Evolutionary conservation across 1,140 invertebrate species (phyloP), one percentile per base, ranked within the genome.

Genomic region (Araneus ventricosus): DNA sequence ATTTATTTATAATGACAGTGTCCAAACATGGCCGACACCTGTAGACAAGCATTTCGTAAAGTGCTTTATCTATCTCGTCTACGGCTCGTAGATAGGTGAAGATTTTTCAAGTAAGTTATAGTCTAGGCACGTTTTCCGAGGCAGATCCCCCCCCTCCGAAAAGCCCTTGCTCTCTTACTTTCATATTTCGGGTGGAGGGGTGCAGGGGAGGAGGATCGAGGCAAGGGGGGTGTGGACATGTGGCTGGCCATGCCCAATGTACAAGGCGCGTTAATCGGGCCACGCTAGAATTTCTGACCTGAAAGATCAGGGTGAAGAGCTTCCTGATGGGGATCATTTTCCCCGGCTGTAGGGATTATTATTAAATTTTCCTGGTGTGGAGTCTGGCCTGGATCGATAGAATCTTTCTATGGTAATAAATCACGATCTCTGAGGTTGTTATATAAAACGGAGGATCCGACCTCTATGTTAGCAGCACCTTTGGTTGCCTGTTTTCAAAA

Each of bases 201-300:
- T 14, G 2, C 4, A 75, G 17, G 30, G 20, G 70, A 20, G n/a
- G 61, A 20, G 70, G 27, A 37, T 34, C 27, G 45, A 90, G 52
- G 52, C 37, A 75, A 80, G 61, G 88, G 87, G 87, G 88, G 89
- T 82, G 89, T 52, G 79, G 89, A 84, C 79, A 67, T 17, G 89
- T 91, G 89, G 75, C 20, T 45, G 59, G 45, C 89, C 89, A 59
- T 91, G 89, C 89, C 89, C 89, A 91, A 39, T 59, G 84, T 84
- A 91, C 89, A 91, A 91, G 52, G 79, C 79, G 67, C 89, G 89
- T 91, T 91, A 91, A 79, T n/a, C 30, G n/a, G 41, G 52, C 57
- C 85, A 59, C 34, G 27, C 41, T 87, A 27, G 82, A 41, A 57
- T n/a, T 45, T 27, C 41, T 37, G 22, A 57, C 39, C n/a, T 27